Conservation (phyloP, 2,888 invertebrate species). For the Latrodectus elegans region DNA sequence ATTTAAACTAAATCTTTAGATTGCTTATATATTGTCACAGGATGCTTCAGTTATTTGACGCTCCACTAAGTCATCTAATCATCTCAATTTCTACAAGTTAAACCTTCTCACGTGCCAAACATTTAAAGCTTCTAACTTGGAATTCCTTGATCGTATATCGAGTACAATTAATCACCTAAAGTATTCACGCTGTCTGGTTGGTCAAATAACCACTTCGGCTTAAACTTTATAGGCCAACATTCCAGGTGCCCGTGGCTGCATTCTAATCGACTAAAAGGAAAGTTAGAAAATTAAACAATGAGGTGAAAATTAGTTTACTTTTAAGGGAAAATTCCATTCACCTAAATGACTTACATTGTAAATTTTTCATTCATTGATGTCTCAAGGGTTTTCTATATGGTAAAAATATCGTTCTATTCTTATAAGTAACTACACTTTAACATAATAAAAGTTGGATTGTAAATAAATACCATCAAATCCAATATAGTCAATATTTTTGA, state of each 20-base stretch:
- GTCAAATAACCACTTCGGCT: slow-evolving; percentile 50
- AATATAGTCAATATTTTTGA: too few species aligned
- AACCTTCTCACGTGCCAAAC: slow-evolving; percentile 18
- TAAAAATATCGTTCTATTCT: too few species aligned
- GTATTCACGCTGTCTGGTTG: slow-evolving; percentile 48
- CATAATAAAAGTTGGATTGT: too few species aligned
- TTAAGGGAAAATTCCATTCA: slow-evolving; percentile 16
- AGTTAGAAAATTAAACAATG: slow-evolving; percentile 28
- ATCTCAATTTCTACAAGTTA: slow-evolving; percentile 25
- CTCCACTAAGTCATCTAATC: background rate
- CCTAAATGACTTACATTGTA: slow-evolving; percentile 26
- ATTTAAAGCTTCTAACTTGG: slow-evolving; percentile 19
- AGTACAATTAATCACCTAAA: slow-evolving; percentile 44
- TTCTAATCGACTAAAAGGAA: slow-evolving; percentile 50
- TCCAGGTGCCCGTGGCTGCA: slow-evolving; percentile 20
- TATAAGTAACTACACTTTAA: too few species aligned
- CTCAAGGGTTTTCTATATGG: too few species aligned
- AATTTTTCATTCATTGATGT: background rate
- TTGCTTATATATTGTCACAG: too few species aligned
- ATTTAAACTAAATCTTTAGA: too few species aligned
- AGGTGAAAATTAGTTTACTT: slow-evolving; percentile 7
- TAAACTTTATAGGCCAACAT: slow-evolving; percentile 26
- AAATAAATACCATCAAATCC: too few species aligned
- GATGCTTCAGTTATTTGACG: too few species aligned
- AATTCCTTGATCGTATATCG: slow-evolving; percentile 27